phyloP scores from a whole-genome alignment of 2,797 vertebrate genomes.

The Mastacembelus armatus region DNA sequence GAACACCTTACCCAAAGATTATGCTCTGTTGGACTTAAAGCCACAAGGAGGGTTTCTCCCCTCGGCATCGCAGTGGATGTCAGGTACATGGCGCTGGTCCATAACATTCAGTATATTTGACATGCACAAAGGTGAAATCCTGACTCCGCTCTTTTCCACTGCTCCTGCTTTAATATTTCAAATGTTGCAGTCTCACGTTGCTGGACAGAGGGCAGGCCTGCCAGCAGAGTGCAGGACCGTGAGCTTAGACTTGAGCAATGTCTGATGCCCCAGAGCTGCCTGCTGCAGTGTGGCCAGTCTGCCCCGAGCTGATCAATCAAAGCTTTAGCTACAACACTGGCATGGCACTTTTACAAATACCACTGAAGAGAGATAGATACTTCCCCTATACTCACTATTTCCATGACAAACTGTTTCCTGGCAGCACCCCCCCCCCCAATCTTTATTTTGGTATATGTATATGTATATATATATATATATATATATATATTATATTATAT shows the following conservation, averaged over 20 bases:
- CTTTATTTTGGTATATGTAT: constrained; percentile 55
- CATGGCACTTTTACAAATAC: constrained; percentile 75
- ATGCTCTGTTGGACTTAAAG: constrained; percentile 20
- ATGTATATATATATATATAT: too few relatives aligned
- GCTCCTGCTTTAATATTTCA: constrained; percentile 75
- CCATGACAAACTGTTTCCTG: constrained; percentile 68
- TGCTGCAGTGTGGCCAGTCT: constrained; percentile 48
- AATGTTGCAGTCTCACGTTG: constrained; percentile 51
- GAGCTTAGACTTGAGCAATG: constrained; percentile 66
- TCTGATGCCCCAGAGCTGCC: constrained; percentile 62
- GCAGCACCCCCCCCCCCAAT: constrained; percentile 56
- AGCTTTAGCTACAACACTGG: constrained; percentile 55
- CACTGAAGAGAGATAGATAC: constrained; percentile 69
- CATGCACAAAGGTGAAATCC: constrained; percentile 49
- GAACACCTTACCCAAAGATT: constrained; percentile 12
- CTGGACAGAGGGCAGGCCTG: constrained; percentile 55
- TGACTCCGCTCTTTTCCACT: constrained; percentile 61
- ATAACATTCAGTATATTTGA: constrained; percentile 53
- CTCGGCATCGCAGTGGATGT: constrained; percentile 35
- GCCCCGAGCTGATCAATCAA: constrained; percentile 74
- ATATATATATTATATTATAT: too few relatives aligned
- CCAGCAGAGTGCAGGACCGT: constrained; percentile 62
- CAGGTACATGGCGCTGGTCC: constrained; percentile 30
- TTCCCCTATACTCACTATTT: constrained; percentile 60
- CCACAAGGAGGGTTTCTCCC: constrained; percentile 10